Percentiles rank a stretch among this genome's conserved stretches.
These are phyloP conservation scores for Pachypeltis micranthus DNA, from an alignment of 1,140 invertebrate species.

Conservation along the genomic window DNA sequence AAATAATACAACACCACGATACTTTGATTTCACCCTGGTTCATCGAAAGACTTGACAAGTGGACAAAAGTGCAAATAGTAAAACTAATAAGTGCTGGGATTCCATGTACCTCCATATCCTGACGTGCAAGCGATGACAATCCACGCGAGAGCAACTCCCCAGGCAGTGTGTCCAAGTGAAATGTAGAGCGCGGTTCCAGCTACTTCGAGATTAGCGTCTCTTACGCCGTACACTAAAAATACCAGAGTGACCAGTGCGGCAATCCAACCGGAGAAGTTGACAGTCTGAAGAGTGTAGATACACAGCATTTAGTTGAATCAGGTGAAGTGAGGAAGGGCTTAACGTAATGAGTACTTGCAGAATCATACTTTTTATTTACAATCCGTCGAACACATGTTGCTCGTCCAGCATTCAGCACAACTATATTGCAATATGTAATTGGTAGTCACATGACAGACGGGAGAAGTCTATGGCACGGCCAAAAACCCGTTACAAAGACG, in stretches of 20 bases:
- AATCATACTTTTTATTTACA: too few relatives aligned
- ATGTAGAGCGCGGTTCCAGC: conserved; percentile 42
- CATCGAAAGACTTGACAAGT: too few relatives aligned
- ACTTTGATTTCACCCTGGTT: too few relatives aligned
- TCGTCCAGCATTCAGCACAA: too few relatives aligned
- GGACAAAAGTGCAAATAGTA: too few relatives aligned
- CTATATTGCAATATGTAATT: too few relatives aligned
- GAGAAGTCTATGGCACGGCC: too few relatives aligned
- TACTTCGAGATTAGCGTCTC: conserved; percentile 52
- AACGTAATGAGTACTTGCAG: neutral
- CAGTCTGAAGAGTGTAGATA: conserved; percentile 11
- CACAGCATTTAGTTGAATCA: neutral
- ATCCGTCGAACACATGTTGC: too few relatives aligned
- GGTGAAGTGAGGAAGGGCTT: neutral
- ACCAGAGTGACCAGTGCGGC: conserved; percentile 13
- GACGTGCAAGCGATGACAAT: conserved; percentile 67
- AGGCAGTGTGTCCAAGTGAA: conserved; percentile 50
- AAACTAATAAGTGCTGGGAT: too few relatives aligned
- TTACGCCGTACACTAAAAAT: conserved; percentile 61
- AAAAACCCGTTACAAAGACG: too few relatives aligned
- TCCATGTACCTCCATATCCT: conserved; percentile 53
- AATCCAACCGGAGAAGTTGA: conserved; percentile 11
- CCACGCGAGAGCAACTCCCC: conserved; percentile 64
- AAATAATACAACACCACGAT: too few relatives aligned
- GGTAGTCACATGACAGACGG: too few relatives aligned